Evolutionary conservation across 2,113 vertebrate species (phyloP).

Genomic region (Sturnira hondurensis): DNA sequence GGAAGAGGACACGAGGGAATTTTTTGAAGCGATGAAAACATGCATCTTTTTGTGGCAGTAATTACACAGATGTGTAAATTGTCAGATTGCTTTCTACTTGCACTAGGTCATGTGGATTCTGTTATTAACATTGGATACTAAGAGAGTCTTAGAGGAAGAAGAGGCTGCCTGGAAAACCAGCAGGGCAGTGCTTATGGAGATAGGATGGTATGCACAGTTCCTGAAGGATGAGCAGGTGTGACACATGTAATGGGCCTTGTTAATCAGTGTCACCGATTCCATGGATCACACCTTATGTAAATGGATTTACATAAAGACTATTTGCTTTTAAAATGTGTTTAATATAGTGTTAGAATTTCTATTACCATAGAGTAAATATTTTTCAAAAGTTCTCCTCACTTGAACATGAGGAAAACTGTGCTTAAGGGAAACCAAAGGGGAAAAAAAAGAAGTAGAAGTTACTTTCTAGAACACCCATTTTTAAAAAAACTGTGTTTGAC

Average conservation of each 20-base stretch:
- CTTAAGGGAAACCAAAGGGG: not conserved
- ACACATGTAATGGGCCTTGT: not conserved
- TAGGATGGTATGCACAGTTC: not conserved
- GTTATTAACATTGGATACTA: not conserved
- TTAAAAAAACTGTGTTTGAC: not conserved
- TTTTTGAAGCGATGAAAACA: not conserved
- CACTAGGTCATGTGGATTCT: not conserved
- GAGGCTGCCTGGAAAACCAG: not conserved
- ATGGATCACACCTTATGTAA: not conserved
- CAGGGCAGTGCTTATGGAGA: not conserved
- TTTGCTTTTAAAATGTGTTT: not conserved
- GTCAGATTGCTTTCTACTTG: not conserved
- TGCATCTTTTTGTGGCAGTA: not conserved
- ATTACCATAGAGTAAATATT: not conserved
- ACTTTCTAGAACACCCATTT: not conserved
- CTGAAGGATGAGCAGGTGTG: not conserved
- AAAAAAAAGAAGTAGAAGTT: slow-evolving; percentile 1
- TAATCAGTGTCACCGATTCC: not conserved
- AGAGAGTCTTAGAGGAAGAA: not conserved
- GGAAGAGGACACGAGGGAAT: not conserved
- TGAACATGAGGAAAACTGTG: not conserved
- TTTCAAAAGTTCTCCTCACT: not conserved
- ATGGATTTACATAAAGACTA: not conserved
- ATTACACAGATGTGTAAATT: not conserved
- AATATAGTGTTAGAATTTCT: not conserved